Evolutionary conservation across 2,113 vertebrate genomes (phyloP).

Genomic region (Tretioscincus oriximinensis): DNA sequence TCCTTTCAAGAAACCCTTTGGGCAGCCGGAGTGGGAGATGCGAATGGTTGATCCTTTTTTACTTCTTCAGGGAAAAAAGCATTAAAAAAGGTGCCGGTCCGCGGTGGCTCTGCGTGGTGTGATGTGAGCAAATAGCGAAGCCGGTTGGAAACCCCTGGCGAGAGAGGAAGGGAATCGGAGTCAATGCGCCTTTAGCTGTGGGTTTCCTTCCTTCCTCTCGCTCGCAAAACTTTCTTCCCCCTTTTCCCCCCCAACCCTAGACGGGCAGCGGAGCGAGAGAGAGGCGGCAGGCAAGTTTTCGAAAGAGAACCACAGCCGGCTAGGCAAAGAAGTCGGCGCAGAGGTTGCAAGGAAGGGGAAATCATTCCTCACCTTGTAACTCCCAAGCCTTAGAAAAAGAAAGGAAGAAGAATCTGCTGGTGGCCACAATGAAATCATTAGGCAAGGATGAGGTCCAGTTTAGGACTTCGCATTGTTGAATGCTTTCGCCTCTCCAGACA

Average conservation of each 20-base stretch:
- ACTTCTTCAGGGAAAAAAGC: slow-evolving; percentile 42
- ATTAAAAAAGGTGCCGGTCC: slow-evolving; percentile 25
- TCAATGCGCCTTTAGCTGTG: slow-evolving; percentile 43
- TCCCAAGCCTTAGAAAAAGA: slow-evolving; percentile 52
- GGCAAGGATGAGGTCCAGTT: slow-evolving; percentile 62
- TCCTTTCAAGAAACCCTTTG: slow-evolving; percentile 16
- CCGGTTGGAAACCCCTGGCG: slow-evolving; percentile 21
- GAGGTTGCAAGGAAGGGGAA: slow-evolving; percentile 62
- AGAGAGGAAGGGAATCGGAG: slow-evolving; percentile 37
- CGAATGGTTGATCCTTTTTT: not conserved
- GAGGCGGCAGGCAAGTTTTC: slow-evolving; percentile 42
- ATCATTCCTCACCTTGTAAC: slow-evolving; percentile 69
- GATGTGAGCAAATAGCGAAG: slow-evolving; percentile 45
- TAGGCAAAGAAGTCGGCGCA: slow-evolving; percentile 64
- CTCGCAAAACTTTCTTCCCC: slow-evolving; percentile 63
- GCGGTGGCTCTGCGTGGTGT: not conserved
- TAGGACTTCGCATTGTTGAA: slow-evolving; percentile 61
- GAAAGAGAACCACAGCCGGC: slow-evolving; percentile 44
- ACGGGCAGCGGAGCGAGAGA: slow-evolving; percentile 41
- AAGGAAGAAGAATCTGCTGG: slow-evolving; percentile 65
- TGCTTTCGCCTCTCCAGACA: slow-evolving; percentile 68
- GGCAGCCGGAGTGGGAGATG: not conserved
- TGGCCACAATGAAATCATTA: slow-evolving; percentile 73
- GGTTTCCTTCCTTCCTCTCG: slow-evolving; percentile 20
- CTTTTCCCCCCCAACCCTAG: slow-evolving; percentile 19